Evolutionary conservation across 2,888 invertebrate species (phyloP).

Genomic region (Thelaira solivaga): DNA sequence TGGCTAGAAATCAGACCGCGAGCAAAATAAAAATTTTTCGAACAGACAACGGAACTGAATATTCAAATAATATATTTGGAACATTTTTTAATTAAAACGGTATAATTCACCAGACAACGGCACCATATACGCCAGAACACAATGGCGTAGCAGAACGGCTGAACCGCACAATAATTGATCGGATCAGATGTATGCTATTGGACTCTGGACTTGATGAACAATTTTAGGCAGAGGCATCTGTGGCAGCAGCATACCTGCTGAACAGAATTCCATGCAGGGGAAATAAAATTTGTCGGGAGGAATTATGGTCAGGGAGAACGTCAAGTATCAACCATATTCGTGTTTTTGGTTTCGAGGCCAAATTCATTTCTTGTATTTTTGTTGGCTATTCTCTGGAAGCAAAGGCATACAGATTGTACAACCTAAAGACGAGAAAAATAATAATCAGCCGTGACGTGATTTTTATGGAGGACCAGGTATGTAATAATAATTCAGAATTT

Average conservation of each 20-base stretch:
- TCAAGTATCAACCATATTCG: conserved; percentile 52
- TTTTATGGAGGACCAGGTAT: conserved; percentile 52
- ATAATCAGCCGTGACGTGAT: conserved; percentile 50
- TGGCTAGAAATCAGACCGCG: conserved; percentile 31
- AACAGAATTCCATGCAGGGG: conserved; percentile 59
- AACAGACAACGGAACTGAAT: not conserved
- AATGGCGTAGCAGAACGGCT: conserved; percentile 51
- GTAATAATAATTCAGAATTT: not conserved
- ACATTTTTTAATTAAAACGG: too few species aligned
- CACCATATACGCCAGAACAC: conserved; percentile 40
- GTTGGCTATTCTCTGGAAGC: conserved; percentile 50
- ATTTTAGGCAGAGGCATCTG: conserved; percentile 58
- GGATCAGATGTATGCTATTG: conserved; percentile 62
- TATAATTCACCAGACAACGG: conserved; percentile 8
- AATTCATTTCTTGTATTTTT: conserved; percentile 57
- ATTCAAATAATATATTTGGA: not conserved
- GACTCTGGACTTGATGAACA: conserved; percentile 54
- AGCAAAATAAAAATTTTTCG: not conserved
- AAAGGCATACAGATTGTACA: conserved; percentile 53
- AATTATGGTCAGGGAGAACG: conserved; percentile 54
- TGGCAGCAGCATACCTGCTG: conserved; percentile 54
- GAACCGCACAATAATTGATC: conserved; percentile 64
- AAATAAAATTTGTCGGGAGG: conserved; percentile 46
- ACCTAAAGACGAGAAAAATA: conserved; percentile 43
- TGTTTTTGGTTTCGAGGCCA: conserved; percentile 62